Base-by-base conservation (phyloP, 2,888 invertebrate genomes). In the Tachina fera region DNA sequence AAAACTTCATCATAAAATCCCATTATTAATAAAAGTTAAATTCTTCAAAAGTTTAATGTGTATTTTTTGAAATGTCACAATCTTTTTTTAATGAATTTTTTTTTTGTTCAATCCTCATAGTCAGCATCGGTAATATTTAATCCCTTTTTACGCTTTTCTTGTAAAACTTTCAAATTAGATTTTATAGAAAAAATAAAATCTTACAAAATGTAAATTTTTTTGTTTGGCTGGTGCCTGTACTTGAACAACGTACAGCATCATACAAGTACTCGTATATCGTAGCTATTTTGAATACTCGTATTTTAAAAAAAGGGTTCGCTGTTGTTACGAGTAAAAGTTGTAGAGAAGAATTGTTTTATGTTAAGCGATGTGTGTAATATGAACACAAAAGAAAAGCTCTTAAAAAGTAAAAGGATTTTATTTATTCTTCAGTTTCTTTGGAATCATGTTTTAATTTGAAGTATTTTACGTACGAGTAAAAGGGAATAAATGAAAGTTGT, bases 331-430 rank as follows among this genome's bases (percentile, higher is more conserved):
- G 31, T 31, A 31, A 31, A 31, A 31, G 53, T 61, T 61, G 58
- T 1, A 61, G n/a, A 65, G 16, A 51, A 11, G 53, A 22, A 75
- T 75, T 75, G 53, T 75, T 82, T 63, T 75, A 63, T 75, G 78
- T 82, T 86, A 82, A 78, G 79, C 82, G 63, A 80, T 79, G 79
- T 83, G 78, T 85, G 58, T 81, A 78, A 81, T 72, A 63, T 68
- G 70, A 65, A 78, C 47, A 83, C 70, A 61, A 31, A 53, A 31
- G 61, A 39, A 58, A 22, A 45, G 47, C 13, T 67, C 31, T 49
- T 22, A 39, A 14, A 51, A 22, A 67, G 31, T 14, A 58, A 68
- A 63, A 77, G 58, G 11, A 41, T 81, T 72, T 58, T 10, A 60
- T 75, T 39, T 67, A 13, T 22, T 22, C 58, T 56, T 72, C 60